Conservation (phyloP, 1,140 invertebrate species). For the Heterodera carotae region DNA sequence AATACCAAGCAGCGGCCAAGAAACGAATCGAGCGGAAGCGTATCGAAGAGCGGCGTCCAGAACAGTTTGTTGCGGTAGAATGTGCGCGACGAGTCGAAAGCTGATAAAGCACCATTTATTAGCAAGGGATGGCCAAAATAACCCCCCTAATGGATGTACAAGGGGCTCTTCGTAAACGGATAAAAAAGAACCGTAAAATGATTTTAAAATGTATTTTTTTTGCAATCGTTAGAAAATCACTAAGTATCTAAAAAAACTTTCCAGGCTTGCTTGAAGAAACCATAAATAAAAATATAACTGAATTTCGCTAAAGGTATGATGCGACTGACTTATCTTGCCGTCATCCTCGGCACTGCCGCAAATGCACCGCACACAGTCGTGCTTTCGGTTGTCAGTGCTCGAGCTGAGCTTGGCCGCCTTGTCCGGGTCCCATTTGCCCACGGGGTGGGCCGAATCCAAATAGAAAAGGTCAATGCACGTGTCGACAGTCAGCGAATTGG, state of each 20-base stretch:
- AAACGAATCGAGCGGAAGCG: conserved; percentile 86
- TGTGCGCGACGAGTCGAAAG: conserved; percentile 87
- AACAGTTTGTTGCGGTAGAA: conserved; percentile 88
- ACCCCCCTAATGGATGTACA: too few species aligned
- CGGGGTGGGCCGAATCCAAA: conserved; percentile 45
- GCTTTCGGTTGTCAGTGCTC: conserved; percentile 61
- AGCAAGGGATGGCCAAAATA: too few species aligned
- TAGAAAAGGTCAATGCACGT: conserved; percentile 42
- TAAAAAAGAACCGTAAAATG: too few species aligned
- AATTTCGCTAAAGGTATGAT: conserved; percentile 62
- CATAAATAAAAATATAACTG: too few species aligned
- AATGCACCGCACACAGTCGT: conserved; percentile 92
- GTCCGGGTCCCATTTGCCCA: conserved; percentile 59
- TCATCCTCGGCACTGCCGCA: conserved; percentile 92
- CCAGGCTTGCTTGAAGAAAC: too few species aligned
- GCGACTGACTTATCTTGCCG: conserved; percentile 70
- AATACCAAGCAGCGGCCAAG: conserved; percentile 92
- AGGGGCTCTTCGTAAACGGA: too few species aligned
- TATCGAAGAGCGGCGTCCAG: conserved; percentile 76
- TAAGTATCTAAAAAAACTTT: too few species aligned
- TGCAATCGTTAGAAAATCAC: too few species aligned
- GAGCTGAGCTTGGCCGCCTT: conserved; percentile 28
- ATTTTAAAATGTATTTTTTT: too few species aligned
- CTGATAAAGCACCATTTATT: not conserved
- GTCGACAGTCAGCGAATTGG: conserved; percentile 12